These are phyloP conservation scores for Pycnonotus jocosus DNA, from an alignment of 2,113 vertebrate species.

Conservation along the genomic window DNA sequence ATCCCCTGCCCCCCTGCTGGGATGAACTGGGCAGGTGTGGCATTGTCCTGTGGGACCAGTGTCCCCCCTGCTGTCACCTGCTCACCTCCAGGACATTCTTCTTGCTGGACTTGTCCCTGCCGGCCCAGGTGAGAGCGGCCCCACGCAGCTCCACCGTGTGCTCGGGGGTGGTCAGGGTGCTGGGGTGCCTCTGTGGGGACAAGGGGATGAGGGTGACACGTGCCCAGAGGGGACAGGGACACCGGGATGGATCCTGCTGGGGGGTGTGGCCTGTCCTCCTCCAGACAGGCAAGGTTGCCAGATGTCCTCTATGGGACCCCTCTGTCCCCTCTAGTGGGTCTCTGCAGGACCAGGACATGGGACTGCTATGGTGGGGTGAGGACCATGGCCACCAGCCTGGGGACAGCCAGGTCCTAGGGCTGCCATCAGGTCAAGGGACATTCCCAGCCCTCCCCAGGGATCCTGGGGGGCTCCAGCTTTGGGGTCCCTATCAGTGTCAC, in stretches of 20 bases:
- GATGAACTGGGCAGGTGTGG: neutral
- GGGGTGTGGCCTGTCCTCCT: neutral
- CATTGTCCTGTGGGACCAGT: rapidly evolving
- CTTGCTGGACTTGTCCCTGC: constrained; percentile 94
- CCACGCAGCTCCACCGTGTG: constrained; percentile 83
- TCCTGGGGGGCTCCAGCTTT: rapidly evolving
- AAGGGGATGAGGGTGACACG: neutral
- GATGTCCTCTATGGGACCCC: neutral
- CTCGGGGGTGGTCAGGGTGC: constrained; percentile 83
- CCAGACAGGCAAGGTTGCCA: neutral
- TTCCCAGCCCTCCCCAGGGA: neutral
- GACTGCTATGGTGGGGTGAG: neutral
- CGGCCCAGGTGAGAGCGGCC: constrained; percentile 79
- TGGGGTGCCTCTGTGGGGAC: constrained; percentile 76
- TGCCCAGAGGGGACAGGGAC: rapidly evolving
- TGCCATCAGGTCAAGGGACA: neutral
- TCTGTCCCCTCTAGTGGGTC: neutral
- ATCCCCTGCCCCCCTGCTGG: neutral
- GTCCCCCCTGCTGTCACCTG: neutral
- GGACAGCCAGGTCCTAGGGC: neutral
- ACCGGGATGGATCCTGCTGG: rapidly evolving
- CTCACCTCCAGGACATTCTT: constrained; percentile 93
- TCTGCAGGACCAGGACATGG: neutral
- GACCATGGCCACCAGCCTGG: neutral
- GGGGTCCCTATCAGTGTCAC: neutral